A percentile compares a stretch with the other conserved stretches of the same genome.
Conservation (phyloP, 2,888 invertebrate genomes). For the Geophilus truncorum region DNA sequence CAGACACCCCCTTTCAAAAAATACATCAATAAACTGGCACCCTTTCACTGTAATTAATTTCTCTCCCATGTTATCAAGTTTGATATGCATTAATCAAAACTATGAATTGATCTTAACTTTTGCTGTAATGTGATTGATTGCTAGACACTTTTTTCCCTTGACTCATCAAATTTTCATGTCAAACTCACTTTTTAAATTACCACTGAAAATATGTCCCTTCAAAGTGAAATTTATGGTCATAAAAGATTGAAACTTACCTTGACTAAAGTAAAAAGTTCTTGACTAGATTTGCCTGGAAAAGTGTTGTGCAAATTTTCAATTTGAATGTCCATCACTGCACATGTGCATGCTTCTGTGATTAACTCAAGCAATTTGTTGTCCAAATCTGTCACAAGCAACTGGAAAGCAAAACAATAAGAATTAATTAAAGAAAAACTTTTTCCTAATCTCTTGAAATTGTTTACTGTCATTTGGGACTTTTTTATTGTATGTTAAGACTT, state of each 20-base stretch:
- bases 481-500: too few species aligned
- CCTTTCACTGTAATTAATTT: background rate
- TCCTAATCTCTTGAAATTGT: too few species aligned
- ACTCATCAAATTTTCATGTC: background rate
- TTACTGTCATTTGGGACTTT: too few species aligned
- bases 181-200: too few species aligned
- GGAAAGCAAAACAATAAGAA: background rate
- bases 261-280: slow-evolving; percentile 39
- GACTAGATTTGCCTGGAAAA: slow-evolving; percentile 39
- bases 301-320: slow-evolving; percentile 39
- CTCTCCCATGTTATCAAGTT: background rate
- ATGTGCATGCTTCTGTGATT: slow-evolving; percentile 39
- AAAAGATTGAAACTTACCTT: slow-evolving; percentile 37
- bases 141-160: background rate
- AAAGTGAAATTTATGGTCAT: too few species aligned
- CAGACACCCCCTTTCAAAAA: background rate
- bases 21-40: background rate
- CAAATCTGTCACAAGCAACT: slow-evolving; percentile 40
- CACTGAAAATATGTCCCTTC: too few species aligned
- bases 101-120: background rate
- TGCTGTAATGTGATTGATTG: background rate
- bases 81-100: background rate
- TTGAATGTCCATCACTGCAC: slow-evolving; percentile 40
- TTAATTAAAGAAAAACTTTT: background rate
- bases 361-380: slow-evolving; percentile 38